phyloP scores from a whole-genome alignment of 2,797 vertebrate genomes.

The Oryzias dopingdopingensis region DNA sequence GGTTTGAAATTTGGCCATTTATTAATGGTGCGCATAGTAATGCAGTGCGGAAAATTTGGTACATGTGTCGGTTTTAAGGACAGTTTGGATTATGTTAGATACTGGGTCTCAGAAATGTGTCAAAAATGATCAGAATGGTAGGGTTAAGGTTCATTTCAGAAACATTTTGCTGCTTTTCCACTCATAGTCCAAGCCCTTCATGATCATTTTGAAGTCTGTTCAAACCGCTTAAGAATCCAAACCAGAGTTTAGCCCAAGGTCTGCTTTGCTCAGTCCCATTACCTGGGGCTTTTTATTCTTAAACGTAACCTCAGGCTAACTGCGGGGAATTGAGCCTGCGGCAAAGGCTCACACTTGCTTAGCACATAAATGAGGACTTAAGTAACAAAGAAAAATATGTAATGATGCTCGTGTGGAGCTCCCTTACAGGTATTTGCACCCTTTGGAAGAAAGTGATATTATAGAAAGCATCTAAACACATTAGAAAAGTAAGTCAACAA shows the following conservation, averaged over 20 bases:
- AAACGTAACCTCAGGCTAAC: slow-evolving; percentile 49
- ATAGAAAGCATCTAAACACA: no score
- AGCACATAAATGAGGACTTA: slow-evolving; percentile 41
- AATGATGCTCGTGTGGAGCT: slow-evolving; percentile 48
- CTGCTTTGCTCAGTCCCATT: slow-evolving; percentile 40
- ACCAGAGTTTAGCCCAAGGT: slow-evolving; percentile 44
- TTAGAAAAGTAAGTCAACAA: no score
- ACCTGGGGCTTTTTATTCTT: slow-evolving; percentile 40
- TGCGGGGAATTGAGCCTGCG: slow-evolving; percentile 23
- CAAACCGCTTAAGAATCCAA: slow-evolving; percentile 15
- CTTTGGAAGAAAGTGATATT: slow-evolving; percentile 5
- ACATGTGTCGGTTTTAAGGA: no score
- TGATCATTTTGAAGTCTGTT: slow-evolving; percentile 8
- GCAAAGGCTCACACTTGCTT: slow-evolving; percentile 40
- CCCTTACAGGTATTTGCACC: slow-evolving; percentile 46
- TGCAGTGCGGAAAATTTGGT: no score
- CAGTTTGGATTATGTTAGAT: no score
- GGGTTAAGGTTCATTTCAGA: no score
- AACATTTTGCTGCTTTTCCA: no score
- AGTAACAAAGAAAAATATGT: slow-evolving; percentile 42
- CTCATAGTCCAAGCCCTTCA: slow-evolving; percentile 1
- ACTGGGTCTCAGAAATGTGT: no score
- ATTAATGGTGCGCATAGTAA: no score
- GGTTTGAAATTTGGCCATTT: no score
- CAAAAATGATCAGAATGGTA: no score